Percentiles rank a stretch among this genome's conserved stretches.
These are phyloP conservation scores for Balanococcus diminutus DNA, from an alignment of 2,888 invertebrate genomes.

Conservation along the genomic window DNA sequence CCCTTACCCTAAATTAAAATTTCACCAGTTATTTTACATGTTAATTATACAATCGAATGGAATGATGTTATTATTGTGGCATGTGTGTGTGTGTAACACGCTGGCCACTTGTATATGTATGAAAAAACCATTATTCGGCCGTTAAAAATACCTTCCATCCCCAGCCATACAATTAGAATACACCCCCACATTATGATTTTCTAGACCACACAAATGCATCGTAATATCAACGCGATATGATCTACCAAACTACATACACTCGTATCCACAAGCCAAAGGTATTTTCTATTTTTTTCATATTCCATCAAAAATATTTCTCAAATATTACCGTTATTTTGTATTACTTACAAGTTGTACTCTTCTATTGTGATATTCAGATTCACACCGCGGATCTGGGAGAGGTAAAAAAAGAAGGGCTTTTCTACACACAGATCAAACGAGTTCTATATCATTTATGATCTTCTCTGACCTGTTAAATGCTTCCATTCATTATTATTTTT, in stretches of 20 bases:
- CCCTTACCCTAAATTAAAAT: not conserved
- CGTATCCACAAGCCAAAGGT: too few species aligned
- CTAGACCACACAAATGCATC: conserved; percentile 8
- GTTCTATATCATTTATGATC: conserved; percentile 5
- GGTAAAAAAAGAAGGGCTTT: not conserved
- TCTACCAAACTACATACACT: not conserved
- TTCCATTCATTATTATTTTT: not conserved
- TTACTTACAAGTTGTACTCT: not conserved
- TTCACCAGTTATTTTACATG: not conserved
- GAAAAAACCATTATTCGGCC: conserved; percentile 16
- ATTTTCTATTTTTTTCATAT: not conserved
- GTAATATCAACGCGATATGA: not conserved
- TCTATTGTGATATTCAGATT: conserved; percentile 4
- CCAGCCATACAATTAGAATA: not conserved
- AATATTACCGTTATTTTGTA: not conserved
- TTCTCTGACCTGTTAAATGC: conserved; percentile 13
- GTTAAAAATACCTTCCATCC: not conserved
- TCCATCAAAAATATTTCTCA: not conserved
- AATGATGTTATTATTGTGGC: not conserved
- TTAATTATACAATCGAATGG: not conserved
- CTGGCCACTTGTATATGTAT: not conserved
- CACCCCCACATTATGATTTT: conserved; percentile 1
- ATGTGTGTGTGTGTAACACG: not conserved
- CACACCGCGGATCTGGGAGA: not conserved
- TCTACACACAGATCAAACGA: not conserved